Conservation (phyloP, 2,797 vertebrate species). For the Clarias laeviceps region DNA sequence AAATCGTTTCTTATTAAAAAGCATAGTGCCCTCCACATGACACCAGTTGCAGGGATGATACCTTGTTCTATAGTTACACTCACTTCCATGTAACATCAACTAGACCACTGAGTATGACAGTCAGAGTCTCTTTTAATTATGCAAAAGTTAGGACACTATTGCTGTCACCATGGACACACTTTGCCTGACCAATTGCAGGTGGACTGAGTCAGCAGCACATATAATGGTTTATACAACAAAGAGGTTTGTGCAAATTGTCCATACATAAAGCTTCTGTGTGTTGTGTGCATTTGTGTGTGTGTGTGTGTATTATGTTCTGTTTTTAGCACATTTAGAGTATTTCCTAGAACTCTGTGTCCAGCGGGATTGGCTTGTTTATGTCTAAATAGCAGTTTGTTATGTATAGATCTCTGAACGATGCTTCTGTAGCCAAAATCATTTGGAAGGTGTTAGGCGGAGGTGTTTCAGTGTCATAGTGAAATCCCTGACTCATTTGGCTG, state of each 20-base stretch:
- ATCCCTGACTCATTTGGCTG: constrained; percentile 39
- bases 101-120: constrained; percentile 41
- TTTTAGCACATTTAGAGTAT: constrained; percentile 6
- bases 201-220: constrained; percentile 50
- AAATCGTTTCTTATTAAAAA: not conserved
- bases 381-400: not conserved
- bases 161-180: constrained; percentile 59
- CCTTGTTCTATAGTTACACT: constrained; percentile 27
- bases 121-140: constrained; percentile 70
- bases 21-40: not conserved
- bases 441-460: constrained; percentile 20
- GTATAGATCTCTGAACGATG: constrained; percentile 3
- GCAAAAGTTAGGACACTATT: constrained; percentile 65
- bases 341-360: not conserved
- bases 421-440: constrained; percentile 28
- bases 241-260: not conserved
- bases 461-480: constrained; percentile 24
- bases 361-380: constrained; percentile 15
- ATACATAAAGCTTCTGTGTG: not conserved
- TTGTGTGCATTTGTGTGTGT: constrained; percentile 7
- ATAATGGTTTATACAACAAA: constrained; percentile 47
- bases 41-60: not conserved
- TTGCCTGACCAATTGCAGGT: constrained; percentile 60
- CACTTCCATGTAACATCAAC: constrained; percentile 64
- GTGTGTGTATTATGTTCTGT: not conserved